These are phyloP conservation scores for Archips crataeganus DNA, from an alignment of 2,888 invertebrate species.

Conservation along the genomic window DNA sequence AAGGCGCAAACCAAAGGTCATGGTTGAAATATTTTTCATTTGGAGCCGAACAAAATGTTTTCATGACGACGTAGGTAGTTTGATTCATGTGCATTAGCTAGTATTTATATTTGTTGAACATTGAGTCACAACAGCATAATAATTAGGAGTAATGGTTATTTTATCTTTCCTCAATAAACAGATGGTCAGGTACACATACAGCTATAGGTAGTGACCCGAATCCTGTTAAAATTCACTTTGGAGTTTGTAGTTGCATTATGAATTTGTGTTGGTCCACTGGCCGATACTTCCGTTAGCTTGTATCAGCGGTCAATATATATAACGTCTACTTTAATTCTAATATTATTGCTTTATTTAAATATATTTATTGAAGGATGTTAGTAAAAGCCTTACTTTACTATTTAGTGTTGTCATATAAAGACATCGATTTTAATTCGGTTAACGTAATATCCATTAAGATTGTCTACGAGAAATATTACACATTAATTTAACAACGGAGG, in stretches of 20 bases:
- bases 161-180: neutral
- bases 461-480: neutral
- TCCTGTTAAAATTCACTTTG: conserved; percentile 67
- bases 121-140: neutral
- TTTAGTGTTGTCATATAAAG: no score
- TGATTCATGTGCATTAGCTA: neutral
- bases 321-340: no score
- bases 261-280: conserved; percentile 31
- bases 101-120: neutral
- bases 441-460: no score
- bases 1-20: neutral
- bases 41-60: neutral
- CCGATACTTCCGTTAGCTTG: conserved; percentile 25
- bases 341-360: neutral
- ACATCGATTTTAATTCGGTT: no score
- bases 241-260: conserved; percentile 58
- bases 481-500: neutral
- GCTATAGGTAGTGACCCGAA: conserved; percentile 68
- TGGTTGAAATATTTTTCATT: neutral
- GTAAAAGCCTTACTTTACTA: no score
- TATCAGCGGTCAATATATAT: neutral
- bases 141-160: neutral
- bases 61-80: neutral
- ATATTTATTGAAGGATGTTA: no score
- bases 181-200: conserved; percentile 44